Base-by-base conservation (phyloP, 2,113 vertebrate species). In the Manacus vitellinus region DNA sequence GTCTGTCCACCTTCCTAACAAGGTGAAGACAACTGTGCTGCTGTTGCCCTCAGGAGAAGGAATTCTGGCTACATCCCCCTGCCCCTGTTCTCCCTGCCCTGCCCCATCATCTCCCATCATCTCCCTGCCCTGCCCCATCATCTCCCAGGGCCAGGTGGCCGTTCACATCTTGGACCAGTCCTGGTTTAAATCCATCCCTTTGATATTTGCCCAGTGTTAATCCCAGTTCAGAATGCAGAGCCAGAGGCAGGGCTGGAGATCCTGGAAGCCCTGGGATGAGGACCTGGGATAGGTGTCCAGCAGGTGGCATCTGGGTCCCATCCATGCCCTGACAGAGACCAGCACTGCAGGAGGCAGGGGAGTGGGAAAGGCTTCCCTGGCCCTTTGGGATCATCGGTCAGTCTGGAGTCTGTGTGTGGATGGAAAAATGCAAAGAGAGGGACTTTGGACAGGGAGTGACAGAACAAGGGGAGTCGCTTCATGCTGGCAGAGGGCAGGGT, bases 221-320 rank as follows among this genome's bases (percentile, higher is more conserved):
- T 39, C 24, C 24, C 35, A 20, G 24, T n/a, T 66, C 13, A 17
- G 24, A 7, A 1, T 3, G 56, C 61, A 35, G 80, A 5, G 4
- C 31, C 46, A 0, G 6, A 35, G 62, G 70, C 71, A 35, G 41
- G 71, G 63, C 47, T 62, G 20, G 55, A 47, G n/a, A 59, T 12
- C n/a, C 43, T 14, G 31, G 18, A n/a, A 55, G 43, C 10, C 4
- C 16, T 1, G 20, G 12, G 30, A 4, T 13, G 24, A 4, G 33
- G 39, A 52, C 41, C 20, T 12, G 7, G 31, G 31, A 49, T 31
- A 19, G 56, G 82, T 79, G 84, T 25, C 95, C 95, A 91, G 94
- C 81, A 97, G 92, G 28, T 89, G 95, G 95, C 94, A 91, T 41
- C 95, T 63, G 62, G 59, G 46, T 27, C 55, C 80, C 68, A n/a